These are phyloP conservation scores for Drosophila pandora DNA, from an alignment of 1,140 invertebrate genomes.

Conservation along the genomic window DNA sequence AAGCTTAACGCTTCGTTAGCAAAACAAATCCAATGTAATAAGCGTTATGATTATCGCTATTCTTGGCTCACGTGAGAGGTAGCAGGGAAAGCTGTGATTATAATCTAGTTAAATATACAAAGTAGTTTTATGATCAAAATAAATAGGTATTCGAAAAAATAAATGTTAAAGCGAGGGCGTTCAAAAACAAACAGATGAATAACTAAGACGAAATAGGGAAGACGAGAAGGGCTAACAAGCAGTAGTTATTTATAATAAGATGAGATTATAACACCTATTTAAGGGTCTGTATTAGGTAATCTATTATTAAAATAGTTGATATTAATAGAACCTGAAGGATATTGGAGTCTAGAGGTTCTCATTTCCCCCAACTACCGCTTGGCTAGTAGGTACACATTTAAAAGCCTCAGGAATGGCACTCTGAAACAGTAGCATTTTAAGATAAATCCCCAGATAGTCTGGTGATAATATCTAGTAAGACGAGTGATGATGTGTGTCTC, in stretches of 20 bases:
- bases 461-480: conserved; percentile 16
- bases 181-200: not conserved
- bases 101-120: not conserved
- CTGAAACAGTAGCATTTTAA: conserved; percentile 49
- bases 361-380: no score
- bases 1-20: conserved; percentile 51
- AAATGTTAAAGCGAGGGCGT: not conserved
- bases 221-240: not conserved
- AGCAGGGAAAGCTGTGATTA: not conserved
- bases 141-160: not conserved
- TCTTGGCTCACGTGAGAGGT: conserved; percentile 2
- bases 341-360: no score
- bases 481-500: conserved; percentile 33
- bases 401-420: not conserved
- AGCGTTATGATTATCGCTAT: not conserved
- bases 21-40: conserved; percentile 26
- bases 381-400: not conserved
- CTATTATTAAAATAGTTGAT: no score
- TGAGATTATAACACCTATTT: not conserved
- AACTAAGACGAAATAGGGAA: not conserved
- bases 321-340: no score
- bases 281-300: not conserved
- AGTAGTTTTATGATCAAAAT: not conserved
- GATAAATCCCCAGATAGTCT: conserved; percentile 61
- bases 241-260: not conserved